phyloP scores from a whole-genome alignment of 2,888 invertebrate species.

The Balanococcus diminutus region DNA sequence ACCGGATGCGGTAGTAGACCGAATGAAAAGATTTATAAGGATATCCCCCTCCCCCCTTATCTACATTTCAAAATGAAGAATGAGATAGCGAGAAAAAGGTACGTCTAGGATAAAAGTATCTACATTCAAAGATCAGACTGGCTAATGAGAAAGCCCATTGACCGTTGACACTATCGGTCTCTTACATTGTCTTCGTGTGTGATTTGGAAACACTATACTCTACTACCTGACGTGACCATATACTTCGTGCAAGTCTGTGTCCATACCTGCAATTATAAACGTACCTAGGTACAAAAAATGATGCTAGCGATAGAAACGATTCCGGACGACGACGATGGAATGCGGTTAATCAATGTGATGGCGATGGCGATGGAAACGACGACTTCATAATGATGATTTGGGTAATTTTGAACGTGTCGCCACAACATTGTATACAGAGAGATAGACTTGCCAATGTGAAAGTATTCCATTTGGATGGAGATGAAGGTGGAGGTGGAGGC shows the following conservation, averaged over 20 bases:
- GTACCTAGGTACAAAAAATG: neutral
- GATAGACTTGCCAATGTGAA: neutral
- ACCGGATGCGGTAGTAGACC: no score
- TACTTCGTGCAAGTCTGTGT: neutral
- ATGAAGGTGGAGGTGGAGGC: neutral
- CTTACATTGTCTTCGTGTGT: neutral
- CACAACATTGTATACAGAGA: neutral
- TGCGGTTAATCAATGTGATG: neutral
- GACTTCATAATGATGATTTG: neutral
- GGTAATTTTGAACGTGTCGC: slow-evolving; percentile 4
- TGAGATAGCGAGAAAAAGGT: no score
- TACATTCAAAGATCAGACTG: no score
- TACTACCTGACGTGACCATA: neutral
- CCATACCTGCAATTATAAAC: neutral
- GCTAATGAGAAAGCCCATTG: neutral
- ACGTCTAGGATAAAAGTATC: no score
- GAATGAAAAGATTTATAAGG: no score
- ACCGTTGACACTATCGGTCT: neutral
- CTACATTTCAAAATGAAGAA: no score
- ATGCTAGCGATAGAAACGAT: neutral
- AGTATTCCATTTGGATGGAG: neutral
- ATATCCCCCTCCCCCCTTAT: no score
- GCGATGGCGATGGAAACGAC: neutral
- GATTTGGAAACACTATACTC: neutral
- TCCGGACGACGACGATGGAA: neutral